Evolutionary conservation across 2,888 invertebrate species (phyloP), one percentile per base, ranked within the genome.

Genomic region (Thecophora atra): DNA sequence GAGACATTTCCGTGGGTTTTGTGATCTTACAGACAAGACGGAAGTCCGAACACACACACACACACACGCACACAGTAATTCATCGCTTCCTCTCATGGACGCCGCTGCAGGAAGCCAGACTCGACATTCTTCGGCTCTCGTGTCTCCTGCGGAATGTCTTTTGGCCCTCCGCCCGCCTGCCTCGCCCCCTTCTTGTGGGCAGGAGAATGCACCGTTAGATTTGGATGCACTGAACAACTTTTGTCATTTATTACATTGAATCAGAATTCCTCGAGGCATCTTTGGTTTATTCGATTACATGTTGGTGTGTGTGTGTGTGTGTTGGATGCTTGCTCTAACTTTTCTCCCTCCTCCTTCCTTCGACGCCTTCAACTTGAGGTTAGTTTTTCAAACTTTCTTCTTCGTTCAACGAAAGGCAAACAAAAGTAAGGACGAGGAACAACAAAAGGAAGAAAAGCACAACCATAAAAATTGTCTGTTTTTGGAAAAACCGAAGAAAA

Each of bases 171-270:
- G 30, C 5, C 47, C 17, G 21, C 30, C 19, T 65, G 51, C 52
- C 28, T 52, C 65, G 65, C 65, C 65, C 52, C 52, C 11, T 52
- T 60, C 30, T n/a, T n/a, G 28, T 2, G 15, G 26, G 26, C 17
- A 58, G n/a, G 28, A 47, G 37, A 37, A 37, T 37, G 37, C 37
- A 37, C 56, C 60, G 15, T 13, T 64, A n/a, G 47, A n/a, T 64
- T 44, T 26, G 64, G 8, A 24, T 13, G 68, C 58, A 37, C n/a
- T 56, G 62, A 19, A n/a, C 30, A 70, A 70, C 70, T 70, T 70
- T 70, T 70, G 62, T 63, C 70, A 70, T 70, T 70, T 63, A 70
- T 70, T 63, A 70, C 63, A 24, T 60, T 51, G 63, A 58, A 70
- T 63, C 51, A 24, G 63, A 62, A 52, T 51, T 63, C 63, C 63